phyloP scores from a whole-genome alignment of 2,888 invertebrate species.

The Antheraea yamamai region DNA sequence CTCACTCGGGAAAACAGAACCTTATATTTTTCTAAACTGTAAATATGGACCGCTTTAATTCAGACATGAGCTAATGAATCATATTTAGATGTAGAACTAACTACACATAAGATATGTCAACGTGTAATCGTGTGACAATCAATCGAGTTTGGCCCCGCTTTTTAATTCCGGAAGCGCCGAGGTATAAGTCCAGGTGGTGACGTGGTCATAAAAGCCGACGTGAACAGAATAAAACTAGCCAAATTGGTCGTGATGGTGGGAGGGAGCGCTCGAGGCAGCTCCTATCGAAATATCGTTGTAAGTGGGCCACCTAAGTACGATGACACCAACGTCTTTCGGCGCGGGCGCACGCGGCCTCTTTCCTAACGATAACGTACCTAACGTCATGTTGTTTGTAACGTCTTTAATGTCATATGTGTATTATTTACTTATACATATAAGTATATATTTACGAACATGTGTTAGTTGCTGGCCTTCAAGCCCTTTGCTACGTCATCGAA shows the following conservation, averaged over 20 bases:
- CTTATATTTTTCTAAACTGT: too few relatives aligned
- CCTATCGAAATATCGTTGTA: conserved; percentile 69
- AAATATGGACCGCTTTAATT: too few relatives aligned
- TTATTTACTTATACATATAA: not conserved
- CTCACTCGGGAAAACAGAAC: too few relatives aligned
- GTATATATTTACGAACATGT: not conserved
- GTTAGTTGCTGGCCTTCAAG: not conserved
- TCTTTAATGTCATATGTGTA: conserved; percentile 5
- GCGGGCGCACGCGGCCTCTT: conserved; percentile 26
- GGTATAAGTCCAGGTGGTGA: conserved; percentile 22
- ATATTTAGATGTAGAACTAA: too few relatives aligned
- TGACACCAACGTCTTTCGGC: conserved; percentile 56
- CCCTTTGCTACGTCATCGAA: not conserved
- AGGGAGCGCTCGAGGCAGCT: conserved; percentile 37
- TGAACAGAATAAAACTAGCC: conserved; percentile 26
- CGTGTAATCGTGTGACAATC: not conserved
- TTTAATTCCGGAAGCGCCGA: conserved; percentile 19
- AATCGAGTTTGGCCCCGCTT: conserved; percentile 2
- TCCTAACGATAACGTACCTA: conserved; percentile 21
- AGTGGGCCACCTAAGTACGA: conserved; percentile 66
- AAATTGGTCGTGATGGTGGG: conserved; percentile 23
- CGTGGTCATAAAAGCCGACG: conserved; percentile 21
- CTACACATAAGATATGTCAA: not conserved
- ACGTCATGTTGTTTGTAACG: conserved; percentile 12
- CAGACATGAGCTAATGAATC: too few relatives aligned